Evolutionary conservation across 2,113 vertebrate species (phyloP).

Genomic region (Piliocolobus tephrosceles): DNA sequence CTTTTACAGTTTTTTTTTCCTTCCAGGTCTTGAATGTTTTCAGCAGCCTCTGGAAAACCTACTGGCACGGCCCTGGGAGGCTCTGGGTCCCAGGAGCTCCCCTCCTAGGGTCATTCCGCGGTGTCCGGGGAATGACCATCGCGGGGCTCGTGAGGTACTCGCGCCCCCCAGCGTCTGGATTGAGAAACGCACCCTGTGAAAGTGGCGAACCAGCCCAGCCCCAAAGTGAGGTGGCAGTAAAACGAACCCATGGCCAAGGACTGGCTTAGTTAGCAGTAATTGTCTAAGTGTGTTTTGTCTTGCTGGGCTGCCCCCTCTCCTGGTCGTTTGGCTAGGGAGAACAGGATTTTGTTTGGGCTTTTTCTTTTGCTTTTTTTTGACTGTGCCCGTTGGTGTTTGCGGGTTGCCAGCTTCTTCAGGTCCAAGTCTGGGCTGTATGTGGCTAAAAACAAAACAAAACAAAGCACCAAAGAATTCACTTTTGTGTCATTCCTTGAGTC

Average conservation of each 20-base stretch:
- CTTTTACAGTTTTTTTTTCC: not conserved
- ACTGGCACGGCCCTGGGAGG: accelerated
- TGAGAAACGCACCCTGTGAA: not conserved
- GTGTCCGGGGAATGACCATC: accelerated
- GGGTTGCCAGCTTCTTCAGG: not conserved
- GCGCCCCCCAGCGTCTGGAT: not conserved
- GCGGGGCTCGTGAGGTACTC: not conserved
- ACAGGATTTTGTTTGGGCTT: not conserved
- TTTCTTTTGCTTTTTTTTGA: not conserved
- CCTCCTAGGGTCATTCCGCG: too few species aligned
- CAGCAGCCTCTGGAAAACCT: not conserved
- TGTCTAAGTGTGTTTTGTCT: not conserved
- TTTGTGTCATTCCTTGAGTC: not conserved
- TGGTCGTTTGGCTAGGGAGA: not conserved
- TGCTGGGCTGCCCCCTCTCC: not conserved
- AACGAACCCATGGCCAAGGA: not conserved
- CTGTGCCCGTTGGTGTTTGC: not conserved
- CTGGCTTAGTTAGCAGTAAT: not conserved
- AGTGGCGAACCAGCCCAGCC: not conserved
- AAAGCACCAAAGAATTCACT: not conserved
- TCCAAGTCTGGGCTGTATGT: not conserved
- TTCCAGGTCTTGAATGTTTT: not conserved
- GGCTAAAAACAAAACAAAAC: too few species aligned
- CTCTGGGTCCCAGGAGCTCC: too few species aligned
- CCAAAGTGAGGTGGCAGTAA: not conserved